phyloP scores from a whole-genome alignment of 2,888 invertebrate genomes.

The Plebejus anna region DNA sequence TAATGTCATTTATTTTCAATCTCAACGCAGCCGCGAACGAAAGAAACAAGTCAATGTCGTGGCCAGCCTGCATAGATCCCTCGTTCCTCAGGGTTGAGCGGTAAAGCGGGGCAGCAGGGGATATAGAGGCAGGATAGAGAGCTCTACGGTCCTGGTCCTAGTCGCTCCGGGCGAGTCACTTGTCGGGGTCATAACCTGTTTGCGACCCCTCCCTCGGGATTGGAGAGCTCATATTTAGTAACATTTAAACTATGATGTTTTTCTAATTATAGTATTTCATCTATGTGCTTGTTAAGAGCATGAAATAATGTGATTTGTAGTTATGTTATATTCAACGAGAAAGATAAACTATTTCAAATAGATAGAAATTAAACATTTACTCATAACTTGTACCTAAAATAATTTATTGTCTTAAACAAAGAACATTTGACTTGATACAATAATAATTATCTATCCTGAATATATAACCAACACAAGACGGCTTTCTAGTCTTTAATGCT shows the following conservation, averaged over 20 bases:
- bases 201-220: constrained; percentile 76
- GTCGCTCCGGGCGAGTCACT: constrained; percentile 75
- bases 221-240: constrained; percentile 65
- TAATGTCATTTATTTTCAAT: constrained; percentile 60
- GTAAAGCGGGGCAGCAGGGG: constrained; percentile 42
- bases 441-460: too few relatives aligned
- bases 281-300: background rate
- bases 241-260: constrained; percentile 51
- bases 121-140: constrained; percentile 45
- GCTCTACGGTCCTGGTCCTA: constrained; percentile 59
- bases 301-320: background rate
- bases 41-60: constrained; percentile 56
- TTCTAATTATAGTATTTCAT: constrained; percentile 11
- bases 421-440: too few relatives aligned
- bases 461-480: background rate
- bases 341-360: background rate
- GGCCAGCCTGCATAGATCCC: constrained; percentile 50
- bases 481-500: background rate
- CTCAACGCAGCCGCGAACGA: constrained; percentile 73
- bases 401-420: background rate
- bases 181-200: constrained; percentile 80
- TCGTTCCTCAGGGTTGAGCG: constrained; percentile 38
- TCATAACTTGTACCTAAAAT: background rate
- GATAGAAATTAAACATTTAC: background rate
- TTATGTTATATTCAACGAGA: too few relatives aligned